These are phyloP conservation scores for Prionailurus viverrinus DNA, from an alignment of 2,113 vertebrate genomes.

Conservation along the genomic window DNA sequence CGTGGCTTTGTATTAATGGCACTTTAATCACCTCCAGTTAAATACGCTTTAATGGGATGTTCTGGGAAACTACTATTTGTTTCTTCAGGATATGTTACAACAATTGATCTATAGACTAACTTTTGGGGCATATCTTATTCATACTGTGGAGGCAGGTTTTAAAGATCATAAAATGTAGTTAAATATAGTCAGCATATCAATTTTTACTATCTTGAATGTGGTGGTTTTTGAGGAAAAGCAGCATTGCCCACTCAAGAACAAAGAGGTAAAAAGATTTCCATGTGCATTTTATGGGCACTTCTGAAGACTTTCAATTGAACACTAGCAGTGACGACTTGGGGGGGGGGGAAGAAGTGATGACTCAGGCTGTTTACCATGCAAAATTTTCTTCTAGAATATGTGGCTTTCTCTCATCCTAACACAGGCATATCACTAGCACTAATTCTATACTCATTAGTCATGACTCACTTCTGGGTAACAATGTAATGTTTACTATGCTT, in stretches of 20 bases:
- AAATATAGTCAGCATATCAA: not conserved
- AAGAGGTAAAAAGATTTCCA: not conserved
- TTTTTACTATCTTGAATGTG: slow-evolving; percentile 9
- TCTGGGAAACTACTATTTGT: slow-evolving; percentile 28
- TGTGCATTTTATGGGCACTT: not conserved
- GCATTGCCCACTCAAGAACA: not conserved
- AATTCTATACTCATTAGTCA: slow-evolving; percentile 22
- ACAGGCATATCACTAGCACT: not conserved
- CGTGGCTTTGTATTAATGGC: not conserved
- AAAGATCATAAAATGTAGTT: slow-evolving; percentile 25
- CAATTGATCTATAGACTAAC: slow-evolving; percentile 4
- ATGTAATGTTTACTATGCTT: not conserved
- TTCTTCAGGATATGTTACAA: slow-evolving; percentile 44
- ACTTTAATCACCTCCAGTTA: slow-evolving; percentile 38
- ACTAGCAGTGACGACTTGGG: slow-evolving; percentile 14
- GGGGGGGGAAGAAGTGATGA: not conserved
- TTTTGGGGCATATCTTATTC: slow-evolving; percentile 42
- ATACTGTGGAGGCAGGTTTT: not conserved
- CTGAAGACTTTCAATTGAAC: slow-evolving; percentile 57
- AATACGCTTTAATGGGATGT: not conserved
- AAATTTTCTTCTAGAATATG: slow-evolving; percentile 24
- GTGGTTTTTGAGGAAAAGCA: slow-evolving; percentile 26
- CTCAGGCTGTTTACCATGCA: not conserved
- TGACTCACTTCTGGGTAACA: slow-evolving; percentile 44
- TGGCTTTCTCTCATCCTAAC: not conserved